A percentile compares a stretch with the other conserved stretches of the same genome.
Conservation (phyloP, 2,888 invertebrate genomes). For the Lasioglossum lativentre region DNA sequence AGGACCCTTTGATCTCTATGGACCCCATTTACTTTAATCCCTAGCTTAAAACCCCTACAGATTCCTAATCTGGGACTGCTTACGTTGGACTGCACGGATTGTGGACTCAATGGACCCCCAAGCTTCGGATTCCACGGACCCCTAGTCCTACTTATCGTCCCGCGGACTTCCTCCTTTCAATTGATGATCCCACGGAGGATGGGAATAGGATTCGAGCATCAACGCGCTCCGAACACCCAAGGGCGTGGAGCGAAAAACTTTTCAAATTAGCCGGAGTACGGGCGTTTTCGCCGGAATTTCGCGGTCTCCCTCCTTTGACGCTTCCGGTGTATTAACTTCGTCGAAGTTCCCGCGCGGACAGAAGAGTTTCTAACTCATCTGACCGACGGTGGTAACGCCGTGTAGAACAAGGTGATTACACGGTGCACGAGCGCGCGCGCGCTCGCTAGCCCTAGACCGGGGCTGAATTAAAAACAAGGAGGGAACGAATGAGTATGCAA, state of each 20-base stretch:
- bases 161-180: not conserved
- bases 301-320: conserved; percentile 27
- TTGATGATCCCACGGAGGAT: not conserved
- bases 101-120: no score
- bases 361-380: conserved; percentile 38
- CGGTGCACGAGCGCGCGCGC: conserved; percentile 26
- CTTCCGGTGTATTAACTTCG: conserved; percentile 49
- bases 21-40: no score
- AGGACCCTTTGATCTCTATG: no score
- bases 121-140: not conserved
- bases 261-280: conserved; percentile 34
- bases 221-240: not conserved
- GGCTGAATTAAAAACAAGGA: conserved; percentile 57
- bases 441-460: conserved; percentile 13
- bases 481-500: conserved; percentile 64
- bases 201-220: conserved; percentile 24
- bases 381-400: conserved; percentile 49
- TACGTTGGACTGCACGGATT: no score
- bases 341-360: conserved; percentile 30
- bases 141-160: not conserved
- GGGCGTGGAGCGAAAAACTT: conserved; percentile 29
- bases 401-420: conserved; percentile 62
- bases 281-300: conserved; percentile 27
- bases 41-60: no score
- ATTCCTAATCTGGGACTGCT: no score